phyloP scores from a whole-genome alignment of 2,888 invertebrate genomes.

The Harpalus rubripes region DNA sequence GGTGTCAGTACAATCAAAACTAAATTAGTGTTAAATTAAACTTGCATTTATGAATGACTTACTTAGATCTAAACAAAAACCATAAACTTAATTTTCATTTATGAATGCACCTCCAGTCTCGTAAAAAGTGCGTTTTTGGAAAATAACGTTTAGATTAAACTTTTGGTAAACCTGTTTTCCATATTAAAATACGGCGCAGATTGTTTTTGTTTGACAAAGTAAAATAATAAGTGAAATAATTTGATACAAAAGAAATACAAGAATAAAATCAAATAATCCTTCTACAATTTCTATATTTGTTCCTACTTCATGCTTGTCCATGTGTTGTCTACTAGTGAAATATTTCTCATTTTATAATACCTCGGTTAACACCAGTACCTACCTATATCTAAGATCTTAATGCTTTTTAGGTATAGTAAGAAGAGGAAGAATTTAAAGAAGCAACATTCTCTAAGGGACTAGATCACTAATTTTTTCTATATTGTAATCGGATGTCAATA shows the following conservation, averaged over 20 bases:
- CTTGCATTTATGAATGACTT: too few relatives aligned
- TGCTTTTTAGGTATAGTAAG: background rate
- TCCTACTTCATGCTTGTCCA: background rate
- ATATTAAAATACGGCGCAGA: too few relatives aligned
- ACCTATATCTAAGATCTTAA: constrained; percentile 23
- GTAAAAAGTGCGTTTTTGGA: too few relatives aligned
- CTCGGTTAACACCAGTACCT: constrained; percentile 23
- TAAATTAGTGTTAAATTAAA: too few relatives aligned
- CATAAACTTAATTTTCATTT: too few relatives aligned
- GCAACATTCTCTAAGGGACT: constrained; percentile 27
- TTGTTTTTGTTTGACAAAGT: background rate
- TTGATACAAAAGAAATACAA: background rate
- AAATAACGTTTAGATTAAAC: too few relatives aligned
- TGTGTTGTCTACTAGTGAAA: background rate
- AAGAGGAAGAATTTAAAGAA: constrained; percentile 7
- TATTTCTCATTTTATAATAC: constrained; percentile 5
- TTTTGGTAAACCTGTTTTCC: too few relatives aligned
- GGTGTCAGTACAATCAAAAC: too few relatives aligned
- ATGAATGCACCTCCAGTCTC: too few relatives aligned
- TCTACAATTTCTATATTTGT: background rate
- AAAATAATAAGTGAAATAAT: background rate
- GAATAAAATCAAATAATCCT: background rate
- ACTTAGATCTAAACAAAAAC: too few relatives aligned
- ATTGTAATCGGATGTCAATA: background rate
- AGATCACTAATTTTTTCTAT: background rate